These are phyloP conservation scores for Enteromius trimaculatus DNA, from an alignment of 2,797 vertebrate genomes.

Conservation along the genomic window DNA sequence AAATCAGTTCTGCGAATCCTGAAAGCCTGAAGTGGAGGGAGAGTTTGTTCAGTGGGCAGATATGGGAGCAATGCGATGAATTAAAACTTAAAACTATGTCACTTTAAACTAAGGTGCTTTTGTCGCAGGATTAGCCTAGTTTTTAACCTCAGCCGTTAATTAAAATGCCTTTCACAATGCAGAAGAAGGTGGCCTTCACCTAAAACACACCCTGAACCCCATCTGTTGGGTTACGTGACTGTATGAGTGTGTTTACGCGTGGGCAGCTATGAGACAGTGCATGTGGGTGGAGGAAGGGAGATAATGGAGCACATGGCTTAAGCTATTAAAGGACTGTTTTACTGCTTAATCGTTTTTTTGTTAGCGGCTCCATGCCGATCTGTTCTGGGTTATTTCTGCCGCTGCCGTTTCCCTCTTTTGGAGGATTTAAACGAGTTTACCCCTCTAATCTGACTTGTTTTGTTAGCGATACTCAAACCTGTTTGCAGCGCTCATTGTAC, in stretches of 20 bases:
- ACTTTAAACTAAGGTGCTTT: conserved; percentile 73
- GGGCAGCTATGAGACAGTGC: conserved; percentile 45
- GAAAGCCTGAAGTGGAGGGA: neutral
- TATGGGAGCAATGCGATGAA: neutral
- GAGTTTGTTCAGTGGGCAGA: neutral
- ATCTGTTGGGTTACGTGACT: conserved; percentile 73
- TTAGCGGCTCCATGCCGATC: conserved; percentile 64
- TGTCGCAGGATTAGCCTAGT: conserved; percentile 71
- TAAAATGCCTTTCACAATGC: conserved; percentile 77
- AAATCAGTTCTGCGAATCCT: neutral
- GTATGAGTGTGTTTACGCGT: conserved; percentile 38
- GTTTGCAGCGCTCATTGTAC: conserved; percentile 55
- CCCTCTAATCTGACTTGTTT: conserved; percentile 77
- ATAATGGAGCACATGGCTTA: conserved; percentile 66
- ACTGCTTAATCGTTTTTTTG: conserved; percentile 72
- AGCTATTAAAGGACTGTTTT: conserved; percentile 73
- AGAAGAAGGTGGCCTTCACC: conserved; percentile 70
- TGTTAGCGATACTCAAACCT: conserved; percentile 72
- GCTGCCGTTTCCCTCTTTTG: conserved; percentile 68
- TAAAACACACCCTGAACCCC: conserved; percentile 71
- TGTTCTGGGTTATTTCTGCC: conserved; percentile 68
- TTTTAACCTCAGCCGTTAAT: conserved; percentile 80
- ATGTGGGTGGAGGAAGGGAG: conserved; percentile 61
- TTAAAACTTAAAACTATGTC: conserved; percentile 52
- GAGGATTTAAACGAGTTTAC: conserved; percentile 76